Evolutionary conservation across 1,140 invertebrate genomes (phyloP), one percentile per base, ranked within the genome.

Genomic region (Brachionus angularis): DNA sequence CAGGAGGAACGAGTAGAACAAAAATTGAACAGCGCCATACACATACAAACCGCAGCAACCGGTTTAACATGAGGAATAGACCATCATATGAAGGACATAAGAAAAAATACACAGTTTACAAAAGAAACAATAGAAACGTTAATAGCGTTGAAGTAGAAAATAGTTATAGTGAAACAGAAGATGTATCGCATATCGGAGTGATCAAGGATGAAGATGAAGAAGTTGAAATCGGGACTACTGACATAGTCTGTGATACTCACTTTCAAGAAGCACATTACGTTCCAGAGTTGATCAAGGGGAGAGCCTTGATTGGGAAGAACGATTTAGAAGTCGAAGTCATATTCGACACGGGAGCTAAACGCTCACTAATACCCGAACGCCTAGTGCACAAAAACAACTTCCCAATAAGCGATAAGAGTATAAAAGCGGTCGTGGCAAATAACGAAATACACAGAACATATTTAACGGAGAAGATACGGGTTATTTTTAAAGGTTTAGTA

Each of bases 391-490:
- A 46, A 46, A 14, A 46, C 44, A 46, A 46, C 5, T 46, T 46
- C 14, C 44, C 44, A 46, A 46, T 46, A 16, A 46, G 44, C 44
- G 14, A 46, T 18, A 16, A 46, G 44, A 14, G 14, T 4, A 46
- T 46, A 5, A 49, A 49, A 23, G 47, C 47, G 3, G 47, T 49
- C 8, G 18, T 49, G 47, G 47, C 47, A 23, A 8, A 49, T 4
- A 49, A 52, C n/a, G 49, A 52, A 29, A 52, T 27, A 14, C 29
- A 29, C 27, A 52, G 25, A 29, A 52, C 49, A 52, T 52, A 52
- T 29, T 52, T 29, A 52, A 29, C 49, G 29, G 49, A 52, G 25
- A 21, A 14, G 23, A 52, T 27, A 29, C 25, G 49, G 29, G 25
- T 52, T 29, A 52, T 52, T 7, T 52, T 52, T 27, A 52, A 52